Evolutionary conservation across 2,888 invertebrate species (phyloP), one percentile per base, ranked within the genome.

Genomic region (Morpho deidamia): DNA sequence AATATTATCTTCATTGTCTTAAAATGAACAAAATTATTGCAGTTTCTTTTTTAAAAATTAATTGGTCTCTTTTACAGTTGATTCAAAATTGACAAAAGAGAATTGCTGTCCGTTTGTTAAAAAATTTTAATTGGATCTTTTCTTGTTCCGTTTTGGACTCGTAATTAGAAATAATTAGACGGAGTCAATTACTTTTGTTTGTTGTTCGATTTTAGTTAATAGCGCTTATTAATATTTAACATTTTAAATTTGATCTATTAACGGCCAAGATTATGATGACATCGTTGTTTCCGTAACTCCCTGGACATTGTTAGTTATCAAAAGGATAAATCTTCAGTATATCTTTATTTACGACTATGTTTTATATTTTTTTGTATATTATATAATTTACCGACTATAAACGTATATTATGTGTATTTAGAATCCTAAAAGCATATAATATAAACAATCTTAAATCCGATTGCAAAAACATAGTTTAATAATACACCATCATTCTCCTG

Each of bases 131-230:
- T 56, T 42, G 55, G 48, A 53, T 41, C 11, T 51, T 32, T 48
- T 9, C 14, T 12, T 12, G 45, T 50, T 50, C 44, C 44, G 45
- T 50, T 54, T 58, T 51, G 39, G 51, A 40, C 37, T 41, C 35
- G 33, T 61, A 56, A 52, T 55, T 53, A 43, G 44, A 56, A 61
- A 46, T 46, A 56, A 59, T 59, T 56, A 56, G 54, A 53, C 51
- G 50, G 43, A 45, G 48, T 42, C 51, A 59, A 59, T 61, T 61
- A 55, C 41, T 46, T 55, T 49, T 23, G 49, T 50, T 56, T 44
- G 51, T 53, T 52, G 40, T 52, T 50, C 49, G 44, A 54, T 54
- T 54, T 51, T 54, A 46, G 40, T 37, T 40, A 35, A 55, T 48
- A 10, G 34, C 34, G 12, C 11, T 11, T 12, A 37, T 41, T 41